These are phyloP conservation scores for Agonopterix arenella DNA, from an alignment of 2,888 invertebrate genomes.

Conservation along the genomic window DNA sequence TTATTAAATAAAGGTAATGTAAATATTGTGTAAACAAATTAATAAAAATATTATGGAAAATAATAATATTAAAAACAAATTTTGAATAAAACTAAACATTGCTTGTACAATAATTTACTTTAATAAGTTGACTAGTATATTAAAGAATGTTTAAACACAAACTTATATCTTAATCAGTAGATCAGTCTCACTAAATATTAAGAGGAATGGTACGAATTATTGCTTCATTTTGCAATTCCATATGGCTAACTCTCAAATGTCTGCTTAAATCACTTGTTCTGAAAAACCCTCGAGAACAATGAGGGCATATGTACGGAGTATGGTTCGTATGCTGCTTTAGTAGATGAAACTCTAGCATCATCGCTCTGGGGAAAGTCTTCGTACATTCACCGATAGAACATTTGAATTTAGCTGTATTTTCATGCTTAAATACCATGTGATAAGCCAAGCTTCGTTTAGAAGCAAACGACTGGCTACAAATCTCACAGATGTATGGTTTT, in stretches of 20 bases:
- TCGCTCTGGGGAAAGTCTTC: constrained; percentile 55
- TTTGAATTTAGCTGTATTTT: constrained; percentile 55
- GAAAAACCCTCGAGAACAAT: constrained; percentile 61
- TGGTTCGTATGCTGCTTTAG: constrained; percentile 63
- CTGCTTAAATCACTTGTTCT: constrained; percentile 59
- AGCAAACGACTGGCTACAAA: constrained; percentile 50
- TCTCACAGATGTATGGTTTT: constrained; percentile 53
- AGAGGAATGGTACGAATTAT: too few relatives aligned
- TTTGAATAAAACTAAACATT: too few relatives aligned
- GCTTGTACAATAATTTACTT: too few relatives aligned
- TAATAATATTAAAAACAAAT: too few relatives aligned
- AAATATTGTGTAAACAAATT: too few relatives aligned
- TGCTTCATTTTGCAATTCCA: too few relatives aligned
- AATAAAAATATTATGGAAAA: too few relatives aligned
- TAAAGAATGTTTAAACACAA: too few relatives aligned
- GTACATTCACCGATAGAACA: constrained; percentile 59
- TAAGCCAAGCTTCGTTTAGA: constrained; percentile 51
- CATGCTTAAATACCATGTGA: constrained; percentile 61
- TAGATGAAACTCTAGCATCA: constrained; percentile 64
- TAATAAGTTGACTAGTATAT: too few relatives aligned
- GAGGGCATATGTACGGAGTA: constrained; percentile 59
- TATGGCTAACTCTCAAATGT: constrained; percentile 53
- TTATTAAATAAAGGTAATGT: too few relatives aligned
- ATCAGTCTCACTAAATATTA: too few relatives aligned
- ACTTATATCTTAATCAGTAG: too few relatives aligned